Percentiles rank a stretch among this genome's conserved stretches.
Conservation (phyloP, 2,113 vertebrate species). For the Synchiropus splendidus region DNA sequence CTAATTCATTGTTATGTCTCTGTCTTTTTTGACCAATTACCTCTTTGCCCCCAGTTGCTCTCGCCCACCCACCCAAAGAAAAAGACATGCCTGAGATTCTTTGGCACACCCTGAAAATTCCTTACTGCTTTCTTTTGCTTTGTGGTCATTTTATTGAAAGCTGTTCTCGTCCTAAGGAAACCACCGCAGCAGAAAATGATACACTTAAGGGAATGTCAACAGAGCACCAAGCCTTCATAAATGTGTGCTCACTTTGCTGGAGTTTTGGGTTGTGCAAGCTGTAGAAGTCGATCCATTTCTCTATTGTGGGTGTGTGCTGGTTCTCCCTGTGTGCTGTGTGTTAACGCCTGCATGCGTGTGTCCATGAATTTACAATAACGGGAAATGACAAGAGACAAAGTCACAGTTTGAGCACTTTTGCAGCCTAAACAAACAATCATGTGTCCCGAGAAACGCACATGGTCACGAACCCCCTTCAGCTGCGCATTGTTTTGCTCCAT, state of each 20-base stretch:
- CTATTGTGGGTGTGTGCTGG: slow-evolving; percentile 2
- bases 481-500: too few species aligned
- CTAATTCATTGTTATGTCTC: slow-evolving; percentile 3
- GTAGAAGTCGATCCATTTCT: neutral
- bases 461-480: slow-evolving; percentile 8
- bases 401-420: slow-evolving; percentile 33
- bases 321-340: slow-evolving; percentile 1
- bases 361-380: slow-evolving; percentile 30
- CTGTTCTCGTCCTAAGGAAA: slow-evolving; percentile 8
- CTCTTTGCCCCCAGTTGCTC: slow-evolving; percentile 12
- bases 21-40: slow-evolving; percentile 31
- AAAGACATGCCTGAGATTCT: slow-evolving; percentile 57
- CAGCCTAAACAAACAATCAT: slow-evolving; percentile 33
- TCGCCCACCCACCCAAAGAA: slow-evolving; percentile 17
- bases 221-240: slow-evolving; percentile 7
- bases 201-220: slow-evolving; percentile 15
- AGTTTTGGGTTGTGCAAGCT: too few species aligned
- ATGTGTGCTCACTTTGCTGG: slow-evolving; percentile 7
- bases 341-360: neutral
- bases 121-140: slow-evolving; percentile 42
- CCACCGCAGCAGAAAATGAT: slow-evolving; percentile 31
- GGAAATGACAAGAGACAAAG: slow-evolving; percentile 52
- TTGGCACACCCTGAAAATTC: slow-evolving; percentile 62
- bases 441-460: slow-evolving; percentile 13
- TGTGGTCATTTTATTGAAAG: slow-evolving; percentile 30